Conservation (phyloP, 2,113 vertebrate genomes). For the Raja brachyura region DNA sequence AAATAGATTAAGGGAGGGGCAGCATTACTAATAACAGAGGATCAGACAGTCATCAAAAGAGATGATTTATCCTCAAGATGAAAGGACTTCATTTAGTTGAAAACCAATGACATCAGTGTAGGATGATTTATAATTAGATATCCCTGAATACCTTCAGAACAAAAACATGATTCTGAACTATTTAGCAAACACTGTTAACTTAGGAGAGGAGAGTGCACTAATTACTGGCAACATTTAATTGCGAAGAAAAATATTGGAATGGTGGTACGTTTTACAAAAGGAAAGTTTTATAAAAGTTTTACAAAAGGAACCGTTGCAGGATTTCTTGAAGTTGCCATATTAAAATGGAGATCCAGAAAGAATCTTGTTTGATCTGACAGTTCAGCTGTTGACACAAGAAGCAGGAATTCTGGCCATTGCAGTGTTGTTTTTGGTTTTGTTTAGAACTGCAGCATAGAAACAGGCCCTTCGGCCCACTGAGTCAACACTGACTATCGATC, state of each 20-base stretch:
- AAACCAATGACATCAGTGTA: not conserved
- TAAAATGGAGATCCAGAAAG: not conserved
- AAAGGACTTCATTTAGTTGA: not conserved
- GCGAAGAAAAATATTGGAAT: not conserved
- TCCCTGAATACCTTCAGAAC: not conserved
- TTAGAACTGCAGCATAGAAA: too few species aligned
- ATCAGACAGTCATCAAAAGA: not conserved
- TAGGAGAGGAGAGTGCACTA: not conserved
- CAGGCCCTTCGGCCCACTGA: too few species aligned
- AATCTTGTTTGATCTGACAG: not conserved
- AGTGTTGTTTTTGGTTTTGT: not conserved
- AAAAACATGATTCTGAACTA: not conserved
- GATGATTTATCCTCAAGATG: slow-evolving; percentile 15
- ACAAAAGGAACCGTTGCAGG: not conserved
- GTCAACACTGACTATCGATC: too few species aligned
- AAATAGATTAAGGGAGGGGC: slow-evolving; percentile 27
- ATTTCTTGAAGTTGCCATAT: not conserved
- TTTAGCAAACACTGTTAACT: not conserved
- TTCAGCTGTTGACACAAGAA: not conserved
- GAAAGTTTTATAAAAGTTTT: not conserved
- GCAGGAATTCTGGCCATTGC: not conserved
- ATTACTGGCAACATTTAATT: slow-evolving; percentile 26
- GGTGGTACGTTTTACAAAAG: not conserved
- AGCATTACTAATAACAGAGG: not conserved
- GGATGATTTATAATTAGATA: not conserved